phyloP scores from a whole-genome alignment of 2,888 invertebrate species.

The Sarcophaga subvicina region DNA sequence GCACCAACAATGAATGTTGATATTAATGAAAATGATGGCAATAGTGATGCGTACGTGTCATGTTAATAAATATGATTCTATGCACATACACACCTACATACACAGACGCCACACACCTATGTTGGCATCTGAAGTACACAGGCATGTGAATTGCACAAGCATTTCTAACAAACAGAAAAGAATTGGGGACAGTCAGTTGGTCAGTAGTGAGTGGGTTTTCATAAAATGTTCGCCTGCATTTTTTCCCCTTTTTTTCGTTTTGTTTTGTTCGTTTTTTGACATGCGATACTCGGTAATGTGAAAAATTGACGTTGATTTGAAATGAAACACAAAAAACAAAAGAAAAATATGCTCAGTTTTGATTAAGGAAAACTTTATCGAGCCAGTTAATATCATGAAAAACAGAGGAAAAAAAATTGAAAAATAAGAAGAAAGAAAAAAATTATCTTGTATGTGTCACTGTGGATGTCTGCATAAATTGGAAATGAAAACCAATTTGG shows the following conservation, averaged over 20 bases:
- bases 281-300: conserved; percentile 12
- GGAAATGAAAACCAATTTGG: neutral
- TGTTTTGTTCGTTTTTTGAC: neutral
- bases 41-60: conserved; percentile 25
- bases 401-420: neutral
- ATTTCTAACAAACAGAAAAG: neutral
- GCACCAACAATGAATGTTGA: neutral
- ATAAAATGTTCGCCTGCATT: neutral
- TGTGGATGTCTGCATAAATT: neutral
- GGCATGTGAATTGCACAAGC: neutral
- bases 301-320: conserved; percentile 26
- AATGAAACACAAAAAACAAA: neutral
- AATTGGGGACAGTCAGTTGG: conserved; percentile 2
- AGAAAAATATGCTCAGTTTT: neutral
- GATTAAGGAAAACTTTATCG: neutral
- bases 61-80: conserved; percentile 20
- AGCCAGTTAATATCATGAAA: conserved; percentile 13
- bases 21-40: conserved; percentile 15
- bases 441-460: neutral
- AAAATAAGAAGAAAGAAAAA: neutral
- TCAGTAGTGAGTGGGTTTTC: conserved; percentile 32
- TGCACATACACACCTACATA: neutral
- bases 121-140: neutral
- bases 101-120: neutral
- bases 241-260: too few species aligned